Evolutionary conservation across 1,140 invertebrate species (phyloP), one percentile per base, ranked within the genome.

Genomic region (Heliconius hermathena): DNA sequence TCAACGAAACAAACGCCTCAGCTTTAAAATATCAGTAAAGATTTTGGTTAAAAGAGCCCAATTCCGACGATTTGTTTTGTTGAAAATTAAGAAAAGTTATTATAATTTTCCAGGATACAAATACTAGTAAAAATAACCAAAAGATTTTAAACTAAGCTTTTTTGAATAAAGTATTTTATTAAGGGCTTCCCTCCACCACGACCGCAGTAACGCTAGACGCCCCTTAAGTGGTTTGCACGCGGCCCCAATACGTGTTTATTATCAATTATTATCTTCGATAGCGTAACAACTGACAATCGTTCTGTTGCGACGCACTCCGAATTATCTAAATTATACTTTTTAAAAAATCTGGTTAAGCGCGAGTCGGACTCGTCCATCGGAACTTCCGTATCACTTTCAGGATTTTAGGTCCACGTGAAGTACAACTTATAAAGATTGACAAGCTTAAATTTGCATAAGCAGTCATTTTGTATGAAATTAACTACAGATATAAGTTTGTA

Each of bases 181-280:
- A 60, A 60, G 3, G 57, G 8, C 3, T 11, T 13, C 57, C n/a
- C n/a, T 26, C n/a, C n/a, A 22, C 9, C 8, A 8, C n/a, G 0
- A 46, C 41, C 41, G 41, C 13, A 46, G 41, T 54, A 22, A 3
- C 13, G 22, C 60, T 66, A 2, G 60, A 5, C 4, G 60, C 80
- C 70, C 85, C 82, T 89, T 89, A 88, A 89, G 70, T 71, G 8
- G 26, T 60, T 77, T 89, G 87, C 88, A 80, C 88, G 83, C 88
- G 88, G 70, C 73, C 71, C 85, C 66, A 83, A 76, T 73, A 71
- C 49, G 71, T 79, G 71, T 74, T 77, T 81, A 82, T 81, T 85
- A 85, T 85, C 84, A 80, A 71, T 81, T 83, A 82, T 83, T 83
- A 85, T 84, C 79, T 70, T 41, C 22, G 84, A 85, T 81, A 82